Percentiles rank a stretch among this genome's conserved stretches.
These are phyloP conservation scores for Deilephila porcellus DNA, from an alignment of 2,888 invertebrate genomes.

Conservation along the genomic window DNA sequence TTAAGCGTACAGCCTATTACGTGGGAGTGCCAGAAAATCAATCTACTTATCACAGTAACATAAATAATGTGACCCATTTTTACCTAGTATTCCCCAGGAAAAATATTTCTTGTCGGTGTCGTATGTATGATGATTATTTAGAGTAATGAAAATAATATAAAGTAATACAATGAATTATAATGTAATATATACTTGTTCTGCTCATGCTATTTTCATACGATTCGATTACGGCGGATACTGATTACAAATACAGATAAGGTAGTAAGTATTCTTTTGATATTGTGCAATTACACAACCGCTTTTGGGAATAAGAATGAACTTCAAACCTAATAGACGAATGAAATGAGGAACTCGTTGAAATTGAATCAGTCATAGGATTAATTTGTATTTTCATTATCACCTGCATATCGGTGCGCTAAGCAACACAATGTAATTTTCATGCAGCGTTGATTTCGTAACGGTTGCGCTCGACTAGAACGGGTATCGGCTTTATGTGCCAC, in stretches of 20 bases:
- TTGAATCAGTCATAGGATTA: conserved; percentile 33
- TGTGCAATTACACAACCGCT: not conserved
- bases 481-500: conserved; percentile 76
- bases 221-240: not conserved
- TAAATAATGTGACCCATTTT: conserved; percentile 7
- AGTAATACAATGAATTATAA: not conserved
- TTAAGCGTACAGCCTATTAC: conserved; percentile 29
- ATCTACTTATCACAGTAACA: conserved; percentile 23
- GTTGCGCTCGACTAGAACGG: conserved; percentile 82
- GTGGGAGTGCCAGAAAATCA: conserved; percentile 33
- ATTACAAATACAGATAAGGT: conserved; percentile 10
- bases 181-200: not conserved
- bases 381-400: conserved; percentile 42
- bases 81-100: not conserved
- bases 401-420: conserved; percentile 45
- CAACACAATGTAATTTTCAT: conserved; percentile 73
- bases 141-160: not conserved
- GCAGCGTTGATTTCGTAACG: conserved; percentile 83
- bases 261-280: conserved; percentile 2
- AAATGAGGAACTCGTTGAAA: not conserved
- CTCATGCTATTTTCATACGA: not conserved
- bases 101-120: not conserved
- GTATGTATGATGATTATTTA: not conserved
- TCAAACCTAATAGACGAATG: not conserved
- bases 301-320: not conserved